These are phyloP conservation scores for Drosophila testacea DNA, from an alignment of 2,888 invertebrate species.

Conservation along the genomic window DNA sequence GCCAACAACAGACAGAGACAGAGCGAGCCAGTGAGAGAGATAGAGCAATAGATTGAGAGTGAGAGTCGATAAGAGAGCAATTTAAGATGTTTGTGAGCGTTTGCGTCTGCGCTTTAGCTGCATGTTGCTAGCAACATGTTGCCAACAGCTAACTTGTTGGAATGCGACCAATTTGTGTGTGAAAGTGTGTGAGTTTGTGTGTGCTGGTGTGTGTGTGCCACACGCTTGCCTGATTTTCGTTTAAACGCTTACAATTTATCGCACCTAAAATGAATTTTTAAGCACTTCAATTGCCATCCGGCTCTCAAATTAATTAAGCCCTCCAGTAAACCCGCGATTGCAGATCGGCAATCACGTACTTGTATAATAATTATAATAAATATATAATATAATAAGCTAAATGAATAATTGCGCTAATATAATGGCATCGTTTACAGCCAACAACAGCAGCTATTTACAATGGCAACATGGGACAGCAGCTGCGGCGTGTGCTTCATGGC, in stretches of 20 bases:
- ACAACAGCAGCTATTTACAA: conserved; percentile 28
- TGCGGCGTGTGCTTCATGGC: conserved; percentile 61
- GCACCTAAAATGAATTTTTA: conserved; percentile 23
- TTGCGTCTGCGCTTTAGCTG: conserved; percentile 63
- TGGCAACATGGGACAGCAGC: conserved; percentile 44
- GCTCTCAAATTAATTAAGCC: conserved; percentile 33
- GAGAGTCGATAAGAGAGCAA: not conserved
- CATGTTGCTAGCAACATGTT: conserved; percentile 68
- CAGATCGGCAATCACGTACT: conserved; percentile 15
- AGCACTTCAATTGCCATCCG: conserved; percentile 14
- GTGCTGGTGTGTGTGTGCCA: conserved; percentile 10
- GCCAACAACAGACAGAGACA: conserved; percentile 12
- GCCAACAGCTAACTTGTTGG: conserved; percentile 73
- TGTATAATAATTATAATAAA: conserved; percentile 30
- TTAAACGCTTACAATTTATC: conserved; percentile 38
- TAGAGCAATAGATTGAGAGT: conserved; percentile 15
- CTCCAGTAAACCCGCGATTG: conserved; percentile 18
- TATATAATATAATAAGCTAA: conserved; percentile 32
- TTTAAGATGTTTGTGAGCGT: conserved; percentile 29
- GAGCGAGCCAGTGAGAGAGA: conserved; percentile 17
- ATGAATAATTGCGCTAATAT: conserved; percentile 69
- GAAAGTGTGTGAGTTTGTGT: not conserved
- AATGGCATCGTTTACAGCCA: conserved; percentile 77
- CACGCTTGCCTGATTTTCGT: conserved; percentile 43
- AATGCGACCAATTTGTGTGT: conserved; percentile 50